Conservation (phyloP, 2,797 vertebrate genomes). For the Tauraco hartlaubi region DNA sequence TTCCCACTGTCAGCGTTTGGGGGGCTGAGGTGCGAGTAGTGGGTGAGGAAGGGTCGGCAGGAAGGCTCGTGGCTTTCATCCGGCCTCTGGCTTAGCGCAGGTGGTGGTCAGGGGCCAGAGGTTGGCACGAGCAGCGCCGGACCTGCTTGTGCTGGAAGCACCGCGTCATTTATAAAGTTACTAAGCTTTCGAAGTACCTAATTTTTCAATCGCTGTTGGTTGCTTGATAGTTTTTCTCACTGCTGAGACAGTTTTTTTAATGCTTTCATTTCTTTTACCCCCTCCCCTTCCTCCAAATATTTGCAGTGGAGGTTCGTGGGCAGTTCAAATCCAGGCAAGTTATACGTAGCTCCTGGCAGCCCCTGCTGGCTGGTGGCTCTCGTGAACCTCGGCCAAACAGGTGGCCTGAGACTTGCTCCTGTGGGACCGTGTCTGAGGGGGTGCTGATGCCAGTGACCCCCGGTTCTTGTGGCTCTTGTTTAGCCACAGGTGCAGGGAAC, state of each 20-base stretch:
- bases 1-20: background rate
- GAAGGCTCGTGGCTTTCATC: background rate
- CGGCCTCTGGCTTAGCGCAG: background rate
- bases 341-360: background rate
- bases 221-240: background rate
- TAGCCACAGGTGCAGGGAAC: background rate
- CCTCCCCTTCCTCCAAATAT: constrained; percentile 7
- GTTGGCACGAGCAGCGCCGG: rapidly evolving
- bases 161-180: background rate
- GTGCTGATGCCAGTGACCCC: background rate
- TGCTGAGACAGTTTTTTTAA: background rate
- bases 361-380: background rate
- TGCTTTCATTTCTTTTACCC: constrained; percentile 6
- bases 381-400: background rate
- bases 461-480: background rate
- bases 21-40: background rate
- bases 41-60: background rate
- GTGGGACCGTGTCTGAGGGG: rapidly evolving
- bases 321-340: background rate
- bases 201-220: background rate
- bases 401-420: background rate
- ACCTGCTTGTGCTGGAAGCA: background rate
- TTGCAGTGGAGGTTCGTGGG: background rate
- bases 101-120: background rate
- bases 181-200: background rate